Percentiles rank a stretch among this genome's conserved stretches.
Evolutionary conservation across 1,140 invertebrate species (phyloP).

Genomic region (Wasmannia auropunctata): DNA sequence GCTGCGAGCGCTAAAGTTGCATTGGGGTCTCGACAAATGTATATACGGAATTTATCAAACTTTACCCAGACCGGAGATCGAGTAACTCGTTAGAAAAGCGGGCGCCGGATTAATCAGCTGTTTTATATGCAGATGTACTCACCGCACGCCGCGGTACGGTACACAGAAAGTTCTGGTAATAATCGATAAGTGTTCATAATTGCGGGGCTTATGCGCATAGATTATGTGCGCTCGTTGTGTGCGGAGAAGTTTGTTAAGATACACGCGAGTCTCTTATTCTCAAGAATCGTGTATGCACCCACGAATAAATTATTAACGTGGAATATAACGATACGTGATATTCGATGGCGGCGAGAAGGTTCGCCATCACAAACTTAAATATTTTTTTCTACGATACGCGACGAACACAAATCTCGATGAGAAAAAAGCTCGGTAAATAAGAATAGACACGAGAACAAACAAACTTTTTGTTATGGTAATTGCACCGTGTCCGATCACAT

Average conservation of each 20-base stretch:
- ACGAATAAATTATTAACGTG: conserved; percentile 27
- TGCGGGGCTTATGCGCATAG: conserved; percentile 27
- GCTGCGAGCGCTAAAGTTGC: not conserved
- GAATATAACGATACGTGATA: too few species aligned
- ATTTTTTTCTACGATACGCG: not conserved
- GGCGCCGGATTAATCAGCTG: conserved; percentile 65
- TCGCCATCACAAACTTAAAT: not conserved
- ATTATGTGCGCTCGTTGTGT: conserved; percentile 39
- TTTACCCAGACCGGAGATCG: conserved; percentile 30
- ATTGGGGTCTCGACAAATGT: conserved; percentile 19
- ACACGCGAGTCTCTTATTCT: conserved; percentile 61
- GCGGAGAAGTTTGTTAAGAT: conserved; percentile 64
- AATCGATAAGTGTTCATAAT: conserved; percentile 68
- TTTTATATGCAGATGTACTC: conserved; percentile 65
- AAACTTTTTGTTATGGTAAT: not conserved
- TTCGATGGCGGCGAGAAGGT: not conserved
- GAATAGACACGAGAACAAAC: not conserved
- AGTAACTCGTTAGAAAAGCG: conserved; percentile 62
- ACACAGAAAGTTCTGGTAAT: conserved; percentile 61
- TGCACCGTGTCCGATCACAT: not conserved
- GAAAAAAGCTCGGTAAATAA: not conserved
- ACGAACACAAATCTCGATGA: not conserved
- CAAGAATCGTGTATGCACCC: not conserved
- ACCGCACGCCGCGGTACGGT: conserved; percentile 34
- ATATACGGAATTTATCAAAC: conserved; percentile 44